Percentiles rank a stretch among this genome's conserved stretches.
These are phyloP conservation scores for Eidolon dupreanum DNA, from an alignment of 2,797 vertebrate genomes.

Conservation along the genomic window DNA sequence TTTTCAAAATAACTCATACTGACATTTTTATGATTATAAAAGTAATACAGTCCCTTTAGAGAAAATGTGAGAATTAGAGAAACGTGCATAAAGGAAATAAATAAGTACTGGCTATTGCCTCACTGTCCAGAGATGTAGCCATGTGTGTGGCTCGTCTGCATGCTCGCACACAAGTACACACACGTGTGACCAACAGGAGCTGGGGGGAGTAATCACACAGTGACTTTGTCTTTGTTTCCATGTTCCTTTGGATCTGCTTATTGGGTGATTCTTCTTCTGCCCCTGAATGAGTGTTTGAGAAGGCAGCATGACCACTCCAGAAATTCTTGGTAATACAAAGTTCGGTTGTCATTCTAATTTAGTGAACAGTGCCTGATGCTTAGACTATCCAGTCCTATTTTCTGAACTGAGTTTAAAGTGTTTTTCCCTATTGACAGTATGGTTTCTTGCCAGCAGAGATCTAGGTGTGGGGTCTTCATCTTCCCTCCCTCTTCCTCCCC, in stretches of 20 bases:
- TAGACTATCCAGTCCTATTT: background rate
- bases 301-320: background rate
- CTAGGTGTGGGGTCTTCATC: too few relatives aligned
- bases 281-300: background rate
- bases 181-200: background rate
- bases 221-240: background rate
- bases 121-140: background rate
- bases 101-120: background rate
- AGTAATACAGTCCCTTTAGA: background rate
- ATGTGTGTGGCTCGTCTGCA: background rate
- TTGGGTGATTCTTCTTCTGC: background rate
- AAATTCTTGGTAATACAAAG: background rate
- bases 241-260: background rate
- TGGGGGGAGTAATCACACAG: background rate
- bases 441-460: background rate
- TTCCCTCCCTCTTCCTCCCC: background rate
- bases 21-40: constrained; percentile 34
- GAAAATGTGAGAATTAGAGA: constrained; percentile 16
- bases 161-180: rapidly evolving
- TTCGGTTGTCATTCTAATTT: background rate
- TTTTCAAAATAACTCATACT: constrained; percentile 31
- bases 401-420: background rate
- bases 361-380: background rate
- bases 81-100: background rate
- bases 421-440: too few relatives aligned